These are phyloP conservation scores for Merluccius polli DNA, from an alignment of 2,797 vertebrate genomes.

Conservation along the genomic window DNA sequence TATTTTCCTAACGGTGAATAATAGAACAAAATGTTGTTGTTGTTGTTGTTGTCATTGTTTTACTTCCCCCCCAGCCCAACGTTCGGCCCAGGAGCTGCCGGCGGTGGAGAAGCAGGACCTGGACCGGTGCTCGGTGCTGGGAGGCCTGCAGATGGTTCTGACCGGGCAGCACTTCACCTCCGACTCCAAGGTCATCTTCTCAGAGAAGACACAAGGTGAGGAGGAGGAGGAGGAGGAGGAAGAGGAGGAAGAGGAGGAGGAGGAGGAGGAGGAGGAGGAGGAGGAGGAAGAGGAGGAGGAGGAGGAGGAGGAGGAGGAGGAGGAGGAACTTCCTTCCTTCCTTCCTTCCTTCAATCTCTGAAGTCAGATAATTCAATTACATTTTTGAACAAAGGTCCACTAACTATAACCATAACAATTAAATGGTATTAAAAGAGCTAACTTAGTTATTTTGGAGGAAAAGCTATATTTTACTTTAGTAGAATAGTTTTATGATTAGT, in stretches of 20 bases:
- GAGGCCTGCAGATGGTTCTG: slow-evolving; percentile 93
- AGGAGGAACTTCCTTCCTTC: not conserved
- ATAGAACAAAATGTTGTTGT: not conserved
- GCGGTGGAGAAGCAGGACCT: slow-evolving; percentile 87
- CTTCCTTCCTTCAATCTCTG: not conserved
- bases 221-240: too few relatives aligned
- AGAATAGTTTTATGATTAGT: not conserved
- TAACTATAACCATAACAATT: not conserved
- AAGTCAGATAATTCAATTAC: not conserved
- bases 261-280: too few relatives aligned
- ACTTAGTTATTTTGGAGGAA: not conserved
- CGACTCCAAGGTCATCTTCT: slow-evolving; percentile 93
- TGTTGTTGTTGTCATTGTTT: not conserved
- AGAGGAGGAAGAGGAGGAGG: not conserved
- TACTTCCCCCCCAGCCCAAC: slow-evolving; percentile 80
- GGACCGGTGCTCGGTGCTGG: slow-evolving; percentile 85
- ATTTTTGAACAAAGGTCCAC: not conserved
- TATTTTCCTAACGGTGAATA: not conserved
- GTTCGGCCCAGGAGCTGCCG: slow-evolving; percentile 90
- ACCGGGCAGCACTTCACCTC: slow-evolving; percentile 92
- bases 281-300: too few relatives aligned
- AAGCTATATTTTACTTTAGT: not conserved
- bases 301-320: not conserved
- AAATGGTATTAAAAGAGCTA: not conserved
- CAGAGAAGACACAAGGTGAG: slow-evolving; percentile 90